A percentile compares a stretch with the other conserved stretches of the same genome.
Conservation (phyloP, 1,140 invertebrate species). For the Drosophila mojavensis region DNA sequence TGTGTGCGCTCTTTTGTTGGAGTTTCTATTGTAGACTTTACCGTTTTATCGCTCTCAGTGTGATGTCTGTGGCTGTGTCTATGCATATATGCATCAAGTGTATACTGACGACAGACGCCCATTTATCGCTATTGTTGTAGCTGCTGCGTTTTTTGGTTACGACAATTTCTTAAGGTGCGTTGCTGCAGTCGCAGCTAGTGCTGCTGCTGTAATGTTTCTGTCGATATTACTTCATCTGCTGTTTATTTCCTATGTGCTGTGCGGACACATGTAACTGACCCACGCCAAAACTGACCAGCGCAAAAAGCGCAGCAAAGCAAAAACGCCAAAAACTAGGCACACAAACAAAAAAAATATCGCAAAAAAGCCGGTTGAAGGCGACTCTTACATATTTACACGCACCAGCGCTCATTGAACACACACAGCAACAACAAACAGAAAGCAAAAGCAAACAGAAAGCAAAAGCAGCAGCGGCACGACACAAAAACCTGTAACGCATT, state of each 20-base stretch:
- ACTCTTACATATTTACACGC: constrained; percentile 82
- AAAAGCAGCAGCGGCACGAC: constrained; percentile 68
- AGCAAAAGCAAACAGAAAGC: constrained; percentile 47
- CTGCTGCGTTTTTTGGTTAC: constrained; percentile 21
- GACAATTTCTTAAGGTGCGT: constrained; percentile 43
- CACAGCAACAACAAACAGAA: constrained; percentile 42
- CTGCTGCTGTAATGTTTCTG: constrained; percentile 44
- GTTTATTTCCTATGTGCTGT: constrained; percentile 73
- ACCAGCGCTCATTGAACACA: constrained; percentile 81
- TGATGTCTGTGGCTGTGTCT: constrained; percentile 14
- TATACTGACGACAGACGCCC: constrained; percentile 28
- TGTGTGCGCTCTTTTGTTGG: constrained; percentile 34
- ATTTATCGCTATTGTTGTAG: constrained; percentile 6
- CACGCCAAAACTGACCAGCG: constrained; percentile 59
- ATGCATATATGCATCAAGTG: constrained; percentile 57
- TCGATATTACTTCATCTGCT: constrained; percentile 73
- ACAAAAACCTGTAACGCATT: constrained; percentile 72
- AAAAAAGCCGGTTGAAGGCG: constrained; percentile 80
- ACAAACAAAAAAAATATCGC: constrained; percentile 54
- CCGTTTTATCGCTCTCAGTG: constrained; percentile 33
- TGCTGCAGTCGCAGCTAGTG: constrained; percentile 7
- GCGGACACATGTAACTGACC: constrained; percentile 62
- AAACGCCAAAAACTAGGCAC: constrained; percentile 23
- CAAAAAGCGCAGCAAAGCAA: constrained; percentile 37
- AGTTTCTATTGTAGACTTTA: constrained; percentile 27